Base-by-base conservation (phyloP, 2,888 invertebrate species). In the Leptothorax acervorum region DNA sequence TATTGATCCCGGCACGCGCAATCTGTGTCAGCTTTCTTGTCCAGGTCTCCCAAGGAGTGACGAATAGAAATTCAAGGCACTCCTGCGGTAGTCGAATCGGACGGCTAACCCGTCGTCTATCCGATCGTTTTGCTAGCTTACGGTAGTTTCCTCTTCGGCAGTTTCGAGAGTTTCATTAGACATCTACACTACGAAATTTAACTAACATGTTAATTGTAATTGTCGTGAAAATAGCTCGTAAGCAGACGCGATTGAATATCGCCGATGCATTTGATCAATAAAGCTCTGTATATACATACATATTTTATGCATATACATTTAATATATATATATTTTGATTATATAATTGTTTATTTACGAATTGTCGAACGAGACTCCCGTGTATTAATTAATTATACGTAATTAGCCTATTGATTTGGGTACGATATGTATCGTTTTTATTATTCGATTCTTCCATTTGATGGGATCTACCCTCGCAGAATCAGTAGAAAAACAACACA, bases 61-160 rank as follows among this genome's bases (percentile, higher is more conserved):
- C 79, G 74, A 74, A 83, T 83, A 71, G 75, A 42, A 86, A 75
- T 68, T 79, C 68, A 75, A 83, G 74, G 55, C 51, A 55, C 15
- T 81, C 51, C 31, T 45, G 55, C 68, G 39, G 42, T 53, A 53
- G 74, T 62, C 51, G 23, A 53, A 53, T 82, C 82, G 51, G 12
- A 74, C 51, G 62, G 63, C 23, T 53, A 74, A 75, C 18, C 42
- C 62, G 62, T 74, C 78, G 66, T 73, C 48, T 73, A 57, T 51
- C 60, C 63, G 42, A 42, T 63, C 39, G 35, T 39, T n/a, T 23
- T 82, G 51, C 65, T 35, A 35, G 84, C 71, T 84, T 51, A 78
- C 66, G 60, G 8, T 45, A 68, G 66, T 66, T 66, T 45, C 18
- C 60, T 63, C 28, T 39, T 51, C 57, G 28, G 18, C 66, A 78